These are phyloP conservation scores for Dendronephthya gigantea DNA, from an alignment of 64 coral and sea anemone genomes.

Conservation along the genomic window DNA sequence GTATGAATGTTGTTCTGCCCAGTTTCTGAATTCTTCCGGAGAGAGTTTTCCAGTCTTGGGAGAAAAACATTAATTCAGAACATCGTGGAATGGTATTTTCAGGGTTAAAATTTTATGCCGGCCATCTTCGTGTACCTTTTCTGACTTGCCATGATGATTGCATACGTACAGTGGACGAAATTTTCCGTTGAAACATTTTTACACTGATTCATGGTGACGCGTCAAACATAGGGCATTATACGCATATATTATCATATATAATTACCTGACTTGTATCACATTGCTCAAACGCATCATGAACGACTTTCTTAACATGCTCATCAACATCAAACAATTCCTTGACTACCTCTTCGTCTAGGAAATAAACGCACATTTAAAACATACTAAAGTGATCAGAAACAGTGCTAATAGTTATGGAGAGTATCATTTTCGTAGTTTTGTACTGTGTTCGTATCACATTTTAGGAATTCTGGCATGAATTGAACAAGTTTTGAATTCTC, in stretches of 20 bases:
- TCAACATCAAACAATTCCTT: constrained; percentile 48
- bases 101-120: no score
- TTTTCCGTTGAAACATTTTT: no score
- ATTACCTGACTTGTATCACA: constrained; percentile 45
- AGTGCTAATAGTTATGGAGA: background rate
- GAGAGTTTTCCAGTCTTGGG: constrained; percentile 66
- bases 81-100: no score
- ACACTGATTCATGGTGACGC: no score
- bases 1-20: constrained; percentile 78
- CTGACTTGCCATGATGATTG: no score
- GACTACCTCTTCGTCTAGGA: constrained; percentile 5
- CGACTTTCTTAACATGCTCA: constrained; percentile 30
- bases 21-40: constrained; percentile 61
- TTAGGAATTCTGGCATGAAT: no score
- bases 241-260: background rate
- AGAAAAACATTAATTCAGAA: background rate
- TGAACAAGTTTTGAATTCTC: no score
- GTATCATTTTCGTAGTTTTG: background rate
- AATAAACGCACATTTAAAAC: no score
- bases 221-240: background rate
- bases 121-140: no score
- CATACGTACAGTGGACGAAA: no score
- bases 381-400: no score
- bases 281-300: constrained; percentile 49
- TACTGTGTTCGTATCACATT: no score